Percentiles rank a stretch among this genome's conserved stretches.
Conservation (phyloP, 1,140 invertebrate genomes). For the Drosophila navojoa region DNA sequence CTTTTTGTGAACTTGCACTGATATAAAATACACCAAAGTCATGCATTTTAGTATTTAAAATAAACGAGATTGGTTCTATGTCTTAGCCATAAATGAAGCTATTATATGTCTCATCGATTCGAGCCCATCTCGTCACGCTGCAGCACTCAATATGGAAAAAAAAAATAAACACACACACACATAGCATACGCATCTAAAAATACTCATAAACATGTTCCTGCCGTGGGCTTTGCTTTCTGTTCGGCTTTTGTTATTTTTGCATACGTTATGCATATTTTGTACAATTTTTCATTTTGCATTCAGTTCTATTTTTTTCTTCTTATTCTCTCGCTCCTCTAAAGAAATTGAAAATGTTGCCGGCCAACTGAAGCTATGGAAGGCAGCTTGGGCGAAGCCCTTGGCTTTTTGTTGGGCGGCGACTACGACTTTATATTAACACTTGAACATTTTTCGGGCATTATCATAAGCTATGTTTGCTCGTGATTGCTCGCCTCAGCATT, state of each 20-base stretch:
- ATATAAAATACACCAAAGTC: not conserved
- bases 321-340: not conserved
- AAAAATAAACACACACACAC: not conserved
- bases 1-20: not conserved
- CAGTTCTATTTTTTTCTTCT: not conserved
- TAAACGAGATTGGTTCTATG: not conserved
- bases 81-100: constrained; percentile 1
- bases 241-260: constrained; percentile 32
- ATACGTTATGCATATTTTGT: constrained; percentile 45
- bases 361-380: constrained; percentile 22
- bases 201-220: constrained; percentile 19
- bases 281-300: constrained; percentile 44
- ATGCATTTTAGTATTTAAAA: not conserved
- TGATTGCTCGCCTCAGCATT: constrained; percentile 12
- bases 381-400: not conserved
- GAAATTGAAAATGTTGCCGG: constrained; percentile 44
- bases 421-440: constrained; percentile 46
- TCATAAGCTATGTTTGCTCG: constrained; percentile 35
- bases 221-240: constrained; percentile 25
- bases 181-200: constrained; percentile 6
- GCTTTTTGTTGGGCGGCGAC: constrained; percentile 27
- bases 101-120: constrained; percentile 15
- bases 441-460: constrained; percentile 42
- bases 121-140: constrained; percentile 3
- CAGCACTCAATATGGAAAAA: not conserved